Conservation (phyloP, 2,888 invertebrate species). For the Napeogenes sylphis region DNA sequence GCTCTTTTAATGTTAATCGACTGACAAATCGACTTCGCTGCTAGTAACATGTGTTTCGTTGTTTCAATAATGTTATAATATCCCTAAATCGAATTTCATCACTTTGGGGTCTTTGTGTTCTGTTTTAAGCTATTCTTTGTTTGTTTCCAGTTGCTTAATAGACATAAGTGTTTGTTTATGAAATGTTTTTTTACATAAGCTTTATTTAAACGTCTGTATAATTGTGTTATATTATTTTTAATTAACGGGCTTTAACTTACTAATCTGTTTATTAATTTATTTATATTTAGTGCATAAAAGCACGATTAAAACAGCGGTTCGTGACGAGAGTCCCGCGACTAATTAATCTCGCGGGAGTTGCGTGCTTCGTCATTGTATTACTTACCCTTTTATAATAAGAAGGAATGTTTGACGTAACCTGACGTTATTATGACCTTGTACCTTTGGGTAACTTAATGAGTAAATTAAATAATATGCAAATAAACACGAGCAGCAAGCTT, state of each 20-base stretch:
- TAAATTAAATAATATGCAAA: too few species aligned
- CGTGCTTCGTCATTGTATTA: constrained; percentile 23
- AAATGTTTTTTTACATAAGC: not conserved
- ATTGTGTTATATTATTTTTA: too few species aligned
- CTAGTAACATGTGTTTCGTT: constrained; percentile 38
- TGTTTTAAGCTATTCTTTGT: constrained; percentile 24
- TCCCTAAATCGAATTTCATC: constrained; percentile 25
- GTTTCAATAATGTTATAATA: constrained; percentile 26
- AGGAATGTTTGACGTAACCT: not conserved
- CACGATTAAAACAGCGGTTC: constrained; percentile 18
- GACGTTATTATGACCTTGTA: not conserved
- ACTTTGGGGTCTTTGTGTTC: constrained; percentile 17
- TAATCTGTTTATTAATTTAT: not conserved
- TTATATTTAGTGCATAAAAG: not conserved
- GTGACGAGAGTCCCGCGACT: constrained; percentile 29
- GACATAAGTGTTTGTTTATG: not conserved
- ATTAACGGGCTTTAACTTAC: too few species aligned
- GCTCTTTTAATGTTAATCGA: constrained; percentile 61
- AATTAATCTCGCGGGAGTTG: constrained; percentile 57
- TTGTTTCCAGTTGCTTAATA: not conserved
- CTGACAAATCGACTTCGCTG: constrained; percentile 54
- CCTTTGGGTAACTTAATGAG: too few species aligned
- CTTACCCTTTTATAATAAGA: constrained; percentile 8
- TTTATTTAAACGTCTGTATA: not conserved
- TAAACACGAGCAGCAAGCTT: too few species aligned